phyloP scores from a whole-genome alignment of 2,888 invertebrate species.

The Caenorhabditis uteleia region DNA sequence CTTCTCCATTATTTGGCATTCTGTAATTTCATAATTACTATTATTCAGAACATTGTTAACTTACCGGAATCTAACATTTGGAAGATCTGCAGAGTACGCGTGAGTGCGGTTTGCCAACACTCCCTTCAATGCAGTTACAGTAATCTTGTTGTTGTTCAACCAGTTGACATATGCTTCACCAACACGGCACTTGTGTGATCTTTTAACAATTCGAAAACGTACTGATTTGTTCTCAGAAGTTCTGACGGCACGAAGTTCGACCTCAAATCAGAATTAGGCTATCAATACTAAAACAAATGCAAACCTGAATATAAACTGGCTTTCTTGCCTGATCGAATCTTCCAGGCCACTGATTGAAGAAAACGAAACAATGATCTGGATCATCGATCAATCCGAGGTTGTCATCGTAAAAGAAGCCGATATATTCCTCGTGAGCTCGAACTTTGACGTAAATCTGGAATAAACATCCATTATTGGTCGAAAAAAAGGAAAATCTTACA shows the following conservation, averaged over 20 bases:
- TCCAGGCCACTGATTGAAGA: constrained; percentile 15
- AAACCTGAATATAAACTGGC: not conserved
- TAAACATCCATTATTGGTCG: too few species aligned
- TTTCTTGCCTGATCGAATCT: not conserved
- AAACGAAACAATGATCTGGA: constrained; percentile 8
- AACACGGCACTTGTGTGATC: not conserved
- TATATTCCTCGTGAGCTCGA: not conserved
- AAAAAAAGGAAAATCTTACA: constrained; percentile 9
- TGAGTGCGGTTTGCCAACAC: constrained; percentile 25
- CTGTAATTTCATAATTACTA: too few species aligned
- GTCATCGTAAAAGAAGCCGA: constrained; percentile 9
- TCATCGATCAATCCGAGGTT: constrained; percentile 34
- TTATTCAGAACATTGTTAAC: not conserved
- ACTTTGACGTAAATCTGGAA: constrained; percentile 5
- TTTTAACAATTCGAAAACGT: constrained; percentile 22
- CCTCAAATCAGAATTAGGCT: constrained; percentile 1
- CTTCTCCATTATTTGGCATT: too few species aligned
- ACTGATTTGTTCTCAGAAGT: constrained; percentile 14
- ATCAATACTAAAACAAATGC: not conserved
- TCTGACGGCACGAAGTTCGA: constrained; percentile 21
- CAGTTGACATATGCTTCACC: not conserved
- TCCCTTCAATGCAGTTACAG: constrained; percentile 13
- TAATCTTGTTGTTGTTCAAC: constrained; percentile 2
- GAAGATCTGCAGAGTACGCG: constrained; percentile 6
- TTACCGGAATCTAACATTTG: constrained; percentile 10